Percentiles rank a stretch among this genome's conserved stretches.
phyloP scores from a whole-genome alignment of 1,140 invertebrate genomes.

The Polyergus mexicanus region DNA sequence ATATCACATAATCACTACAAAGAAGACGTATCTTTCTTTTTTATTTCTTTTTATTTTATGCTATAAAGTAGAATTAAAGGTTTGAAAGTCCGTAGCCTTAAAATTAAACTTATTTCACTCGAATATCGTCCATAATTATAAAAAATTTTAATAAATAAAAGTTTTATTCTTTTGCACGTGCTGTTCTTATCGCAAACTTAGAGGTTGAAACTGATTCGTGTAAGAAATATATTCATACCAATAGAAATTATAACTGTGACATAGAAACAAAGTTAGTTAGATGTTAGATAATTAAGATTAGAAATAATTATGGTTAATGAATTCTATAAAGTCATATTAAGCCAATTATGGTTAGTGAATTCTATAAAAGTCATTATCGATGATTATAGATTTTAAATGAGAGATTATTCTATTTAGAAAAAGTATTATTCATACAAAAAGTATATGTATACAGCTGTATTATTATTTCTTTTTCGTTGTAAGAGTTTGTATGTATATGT shows the following conservation, averaged over 20 bases:
- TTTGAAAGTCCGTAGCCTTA: background rate
- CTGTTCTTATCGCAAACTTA: too few species aligned
- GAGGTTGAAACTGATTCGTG: background rate
- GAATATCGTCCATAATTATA: background rate
- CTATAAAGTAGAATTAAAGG: background rate
- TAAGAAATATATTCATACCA: background rate
- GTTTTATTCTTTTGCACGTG: too few species aligned
- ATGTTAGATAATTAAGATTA: background rate
- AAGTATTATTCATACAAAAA: background rate
- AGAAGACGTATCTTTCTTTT: background rate
- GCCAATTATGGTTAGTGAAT: background rate
- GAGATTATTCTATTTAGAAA: background rate
- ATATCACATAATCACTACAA: background rate
- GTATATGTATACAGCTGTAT: background rate
- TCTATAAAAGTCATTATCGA: background rate
- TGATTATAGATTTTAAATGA: background rate
- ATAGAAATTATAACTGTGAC: background rate
- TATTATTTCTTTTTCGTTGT: constrained; percentile 22
- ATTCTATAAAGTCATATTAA: background rate
- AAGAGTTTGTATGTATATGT: background rate
- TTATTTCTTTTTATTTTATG: too few species aligned
- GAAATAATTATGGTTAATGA: constrained; percentile 6
- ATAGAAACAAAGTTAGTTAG: background rate
- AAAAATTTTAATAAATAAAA: too few species aligned
- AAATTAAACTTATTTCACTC: background rate